Evolutionary conservation across 2,888 invertebrate species (phyloP), one percentile per base, ranked within the genome.

Genomic region (Meghimatium bilineatum): DNA sequence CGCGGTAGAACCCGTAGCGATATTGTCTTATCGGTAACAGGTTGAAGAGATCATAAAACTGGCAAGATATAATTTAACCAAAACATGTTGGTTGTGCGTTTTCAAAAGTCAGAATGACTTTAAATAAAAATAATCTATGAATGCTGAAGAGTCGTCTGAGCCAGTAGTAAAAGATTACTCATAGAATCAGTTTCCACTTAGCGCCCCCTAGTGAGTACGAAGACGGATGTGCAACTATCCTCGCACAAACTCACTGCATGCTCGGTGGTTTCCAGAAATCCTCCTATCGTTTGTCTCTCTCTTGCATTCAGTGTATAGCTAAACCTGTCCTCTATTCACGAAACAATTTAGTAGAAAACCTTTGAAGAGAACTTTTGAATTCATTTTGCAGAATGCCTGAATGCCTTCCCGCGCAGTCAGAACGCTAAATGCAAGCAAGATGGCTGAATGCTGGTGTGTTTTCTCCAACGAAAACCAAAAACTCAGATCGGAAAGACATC

Each of bases 401-500:
- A 66, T 12, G 49, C 44, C 34, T 71, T 71, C 80, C 80, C 56
- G 52, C 52, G 80, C 49, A 56, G 49, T 26, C 23, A 29, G 66
- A 32, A 67, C 49, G 67, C 17, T 10, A 66, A 49, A 67, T 17
- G 67, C n/a, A 67, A 67, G 79, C 49, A 44, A 32, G 49, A 79
- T 34, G 79, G 44, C 29, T n/a, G 38, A 38, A 32, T 38, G 36
- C 80, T 29, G 32, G 71, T 56, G 80, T 3, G 56, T 66, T 82
- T 49, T 75, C 44, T 38, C 32, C 32, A 26, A 49, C 34, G 52
- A 60, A 52, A 36, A 26, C 34, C 34, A 49, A 75, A 82, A 75
- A 66, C 74, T 63, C 12, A 56, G 56, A 80, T 80, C 29, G 80
- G 71, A 81, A 74, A 74, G 74, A 81, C 81, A 81, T 81, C 81